Evolutionary conservation across 2,888 invertebrate species (phyloP).

Genomic region (Nomada ferruginata): DNA sequence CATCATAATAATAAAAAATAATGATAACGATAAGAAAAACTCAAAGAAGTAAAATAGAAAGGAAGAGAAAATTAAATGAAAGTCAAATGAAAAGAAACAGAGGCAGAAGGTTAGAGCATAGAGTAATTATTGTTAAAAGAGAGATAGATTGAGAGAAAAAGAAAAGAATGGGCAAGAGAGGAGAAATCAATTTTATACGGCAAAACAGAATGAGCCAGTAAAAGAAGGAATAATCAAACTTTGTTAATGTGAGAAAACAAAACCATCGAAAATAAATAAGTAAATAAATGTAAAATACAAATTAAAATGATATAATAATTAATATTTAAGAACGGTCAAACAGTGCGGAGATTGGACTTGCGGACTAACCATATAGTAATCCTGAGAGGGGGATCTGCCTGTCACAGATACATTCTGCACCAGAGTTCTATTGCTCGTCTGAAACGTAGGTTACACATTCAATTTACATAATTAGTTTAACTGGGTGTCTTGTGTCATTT

Average conservation of each 20-base stretch:
- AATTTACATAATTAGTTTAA: constrained; percentile 81
- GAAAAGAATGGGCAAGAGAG: constrained; percentile 20
- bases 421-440: constrained; percentile 85
- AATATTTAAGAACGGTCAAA: constrained; percentile 83
- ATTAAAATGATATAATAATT: constrained; percentile 73
- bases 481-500: constrained; percentile 23
- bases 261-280: constrained; percentile 42
- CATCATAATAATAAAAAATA: neutral
- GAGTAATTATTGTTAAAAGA: constrained; percentile 21
- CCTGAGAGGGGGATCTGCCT: constrained; percentile 85
- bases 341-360: constrained; percentile 84
- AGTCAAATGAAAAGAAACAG: neutral
- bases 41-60: neutral
- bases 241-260: constrained; percentile 50
- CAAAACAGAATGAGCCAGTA: constrained; percentile 52
- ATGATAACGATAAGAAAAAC: too few species aligned
- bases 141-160: constrained; percentile 19
- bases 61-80: neutral
- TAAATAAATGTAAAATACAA: constrained; percentile 33
- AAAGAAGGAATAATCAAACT: constrained; percentile 38
- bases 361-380: constrained; percentile 85
- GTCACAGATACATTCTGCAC: constrained; percentile 85
- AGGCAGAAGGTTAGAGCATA: constrained; percentile 7
- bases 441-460: constrained; percentile 84
- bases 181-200: constrained; percentile 33